Evolutionary conservation across 1,140 invertebrate species (phyloP).

Genomic region (Bactericera cockerelli): DNA sequence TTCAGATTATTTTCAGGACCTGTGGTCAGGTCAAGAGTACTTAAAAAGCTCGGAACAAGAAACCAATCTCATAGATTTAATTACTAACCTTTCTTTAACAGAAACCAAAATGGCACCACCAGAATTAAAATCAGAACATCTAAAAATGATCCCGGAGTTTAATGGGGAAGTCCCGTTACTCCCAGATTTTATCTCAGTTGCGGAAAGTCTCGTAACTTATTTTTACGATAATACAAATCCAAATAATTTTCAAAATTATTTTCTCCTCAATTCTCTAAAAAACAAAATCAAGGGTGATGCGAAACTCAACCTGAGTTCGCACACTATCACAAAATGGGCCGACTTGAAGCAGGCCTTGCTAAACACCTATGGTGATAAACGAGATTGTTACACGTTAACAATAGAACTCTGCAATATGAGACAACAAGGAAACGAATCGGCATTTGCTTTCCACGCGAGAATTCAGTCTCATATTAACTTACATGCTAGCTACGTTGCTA

Average conservation of each 20-base stretch:
- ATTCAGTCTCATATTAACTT: neutral
- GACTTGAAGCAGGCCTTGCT: neutral
- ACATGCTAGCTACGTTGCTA: neutral
- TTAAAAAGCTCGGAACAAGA: no score
- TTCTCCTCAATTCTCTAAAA: neutral
- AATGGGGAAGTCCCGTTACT: slow-evolving; percentile 16
- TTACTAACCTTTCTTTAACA: no score
- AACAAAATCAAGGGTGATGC: neutral
- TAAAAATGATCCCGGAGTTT: slow-evolving; percentile 1
- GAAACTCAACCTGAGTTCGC: neutral
- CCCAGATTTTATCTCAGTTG: slow-evolving; percentile 21
- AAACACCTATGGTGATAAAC: neutral
- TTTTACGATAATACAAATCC: neutral
- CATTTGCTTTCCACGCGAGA: neutral
- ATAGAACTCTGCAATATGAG: neutral
- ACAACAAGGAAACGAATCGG: neutral
- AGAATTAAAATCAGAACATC: neutral
- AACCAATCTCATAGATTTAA: no score
- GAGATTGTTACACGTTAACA: neutral
- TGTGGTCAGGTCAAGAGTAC: no score
- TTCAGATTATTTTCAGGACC: no score
- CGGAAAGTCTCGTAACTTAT: neutral
- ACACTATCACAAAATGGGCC: neutral
- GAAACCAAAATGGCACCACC: neutral
- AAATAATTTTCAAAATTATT: neutral